These are phyloP conservation scores for Puffinus mauretanicus DNA, from an alignment of 2,113 vertebrate species.

Conservation along the genomic window DNA sequence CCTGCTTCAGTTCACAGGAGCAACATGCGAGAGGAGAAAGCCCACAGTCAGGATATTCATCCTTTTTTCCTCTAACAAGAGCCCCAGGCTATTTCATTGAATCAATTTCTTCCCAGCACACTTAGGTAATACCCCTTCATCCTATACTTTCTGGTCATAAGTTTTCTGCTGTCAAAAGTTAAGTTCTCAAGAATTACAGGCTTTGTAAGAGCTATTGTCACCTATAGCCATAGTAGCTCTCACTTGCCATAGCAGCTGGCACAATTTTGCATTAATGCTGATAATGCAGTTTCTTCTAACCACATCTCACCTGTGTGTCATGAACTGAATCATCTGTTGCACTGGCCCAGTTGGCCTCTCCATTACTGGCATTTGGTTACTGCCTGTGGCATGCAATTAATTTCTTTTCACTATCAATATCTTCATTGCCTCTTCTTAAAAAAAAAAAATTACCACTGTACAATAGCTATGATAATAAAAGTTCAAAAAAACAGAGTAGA, in stretches of 20 bases:
- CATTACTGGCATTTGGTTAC: no score
- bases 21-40: not conserved
- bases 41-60: no score
- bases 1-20: not conserved
- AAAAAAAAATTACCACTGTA: not conserved
- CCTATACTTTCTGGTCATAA: not conserved
- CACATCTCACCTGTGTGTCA: not conserved
- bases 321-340: not conserved
- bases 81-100: not conserved
- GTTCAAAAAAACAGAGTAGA: not conserved
- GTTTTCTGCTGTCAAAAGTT: not conserved
- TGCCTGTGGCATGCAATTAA: not conserved
- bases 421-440: not conserved
- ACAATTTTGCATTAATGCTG: not conserved
- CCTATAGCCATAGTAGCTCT: not conserved
- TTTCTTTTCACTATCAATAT: not conserved
- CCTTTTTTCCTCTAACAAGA: not conserved
- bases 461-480: not conserved
- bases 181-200: not conserved
- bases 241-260: not conserved
- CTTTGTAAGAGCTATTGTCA: not conserved
- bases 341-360: not conserved
- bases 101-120: not conserved
- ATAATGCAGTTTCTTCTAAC: not conserved
- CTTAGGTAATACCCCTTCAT: not conserved